Evolutionary conservation across 2,888 invertebrate genomes (phyloP).

Genomic region (Leptopilina drosophilae): DNA sequence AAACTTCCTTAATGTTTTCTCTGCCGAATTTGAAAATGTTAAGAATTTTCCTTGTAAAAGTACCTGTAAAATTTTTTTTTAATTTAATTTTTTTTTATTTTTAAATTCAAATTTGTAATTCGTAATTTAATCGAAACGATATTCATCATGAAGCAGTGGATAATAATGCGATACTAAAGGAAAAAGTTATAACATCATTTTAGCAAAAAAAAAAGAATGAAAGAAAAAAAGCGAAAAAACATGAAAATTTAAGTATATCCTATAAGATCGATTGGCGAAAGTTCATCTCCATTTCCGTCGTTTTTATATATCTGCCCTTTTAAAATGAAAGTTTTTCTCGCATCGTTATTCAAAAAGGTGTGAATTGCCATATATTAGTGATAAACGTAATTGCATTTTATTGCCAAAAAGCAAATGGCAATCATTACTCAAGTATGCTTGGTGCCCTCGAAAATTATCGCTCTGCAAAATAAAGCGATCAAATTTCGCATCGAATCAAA

Average conservation of each 20-base stretch:
- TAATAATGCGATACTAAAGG: too few species aligned
- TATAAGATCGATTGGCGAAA: slow-evolving; percentile 8
- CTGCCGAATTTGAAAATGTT: too few species aligned
- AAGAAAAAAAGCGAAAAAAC: not conserved
- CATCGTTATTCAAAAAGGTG: not conserved
- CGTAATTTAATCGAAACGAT: too few species aligned
- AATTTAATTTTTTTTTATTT: too few species aligned
- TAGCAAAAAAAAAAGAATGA: not conserved
- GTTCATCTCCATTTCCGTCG: slow-evolving; percentile 2
- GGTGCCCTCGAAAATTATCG: too few species aligned
- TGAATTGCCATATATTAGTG: not conserved
- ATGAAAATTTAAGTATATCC: not conserved
- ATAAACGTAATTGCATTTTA: not conserved
- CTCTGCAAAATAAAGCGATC: not conserved
- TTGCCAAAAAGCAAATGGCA: not conserved
- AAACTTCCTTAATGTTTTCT: too few species aligned
- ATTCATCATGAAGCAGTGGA: too few species aligned
- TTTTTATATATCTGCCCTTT: not conserved
- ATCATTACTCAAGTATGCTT: too few species aligned
- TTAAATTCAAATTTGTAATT: too few species aligned
- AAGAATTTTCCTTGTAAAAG: too few species aligned
- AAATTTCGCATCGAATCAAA: not conserved
- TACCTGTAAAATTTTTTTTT: too few species aligned
- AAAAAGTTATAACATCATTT: too few species aligned
- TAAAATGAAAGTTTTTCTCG: slow-evolving; percentile 11